Conservation (phyloP, 2,113 vertebrate species). For the Corapipo altera region DNA sequence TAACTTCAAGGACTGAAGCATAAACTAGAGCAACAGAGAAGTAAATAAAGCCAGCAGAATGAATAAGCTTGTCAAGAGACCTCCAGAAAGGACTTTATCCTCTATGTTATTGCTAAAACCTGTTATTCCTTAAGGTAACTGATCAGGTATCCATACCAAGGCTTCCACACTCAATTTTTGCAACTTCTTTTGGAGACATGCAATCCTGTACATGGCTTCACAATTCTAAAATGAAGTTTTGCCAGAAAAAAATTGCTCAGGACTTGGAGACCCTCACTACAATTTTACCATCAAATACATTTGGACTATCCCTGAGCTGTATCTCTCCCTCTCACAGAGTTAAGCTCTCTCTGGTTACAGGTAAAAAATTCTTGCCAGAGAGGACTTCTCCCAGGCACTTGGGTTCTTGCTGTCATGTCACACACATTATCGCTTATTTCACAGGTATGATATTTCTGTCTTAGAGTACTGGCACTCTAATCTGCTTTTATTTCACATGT, state of each 20-base stretch:
- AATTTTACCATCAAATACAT: background rate
- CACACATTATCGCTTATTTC: background rate
- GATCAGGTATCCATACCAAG: background rate
- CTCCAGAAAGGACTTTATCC: background rate
- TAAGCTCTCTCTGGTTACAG: background rate
- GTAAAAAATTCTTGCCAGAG: background rate
- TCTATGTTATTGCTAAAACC: background rate
- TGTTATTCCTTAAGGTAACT: background rate
- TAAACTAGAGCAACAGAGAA: background rate
- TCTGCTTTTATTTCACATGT: background rate
- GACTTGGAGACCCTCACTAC: background rate
- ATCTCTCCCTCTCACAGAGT: background rate
- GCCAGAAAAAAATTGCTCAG: background rate
- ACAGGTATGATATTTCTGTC: background rate
- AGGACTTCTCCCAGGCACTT: background rate
- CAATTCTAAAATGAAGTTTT: background rate
- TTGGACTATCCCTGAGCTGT: background rate
- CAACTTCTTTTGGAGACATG: background rate
- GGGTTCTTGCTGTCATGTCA: background rate
- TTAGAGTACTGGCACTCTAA: background rate
- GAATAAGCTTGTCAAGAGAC: background rate
- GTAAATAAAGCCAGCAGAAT: background rate
- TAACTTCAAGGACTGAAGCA: background rate
- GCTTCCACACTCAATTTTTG: background rate
- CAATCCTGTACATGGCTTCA: background rate